Evolutionary conservation across 92 coral and sea anemone genomes (phyloP).

Genomic region (Palythoa caribaeorum): DNA sequence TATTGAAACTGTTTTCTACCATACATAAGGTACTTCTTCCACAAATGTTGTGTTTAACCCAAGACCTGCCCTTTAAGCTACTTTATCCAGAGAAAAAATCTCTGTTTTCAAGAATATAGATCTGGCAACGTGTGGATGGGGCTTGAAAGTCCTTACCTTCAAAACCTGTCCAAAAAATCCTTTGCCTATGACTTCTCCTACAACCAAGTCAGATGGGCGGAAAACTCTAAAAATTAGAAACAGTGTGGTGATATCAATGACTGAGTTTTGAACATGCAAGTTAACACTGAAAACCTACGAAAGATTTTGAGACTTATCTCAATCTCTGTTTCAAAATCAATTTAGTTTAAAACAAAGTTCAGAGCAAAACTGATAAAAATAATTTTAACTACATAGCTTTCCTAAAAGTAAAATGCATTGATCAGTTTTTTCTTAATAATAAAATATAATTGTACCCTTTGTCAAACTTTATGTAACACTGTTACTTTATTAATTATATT

Average conservation of each 20-base stretch:
- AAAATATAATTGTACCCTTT: too few species aligned
- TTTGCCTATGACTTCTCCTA: conserved; percentile 95
- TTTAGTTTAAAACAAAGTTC: background rate
- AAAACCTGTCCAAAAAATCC: conserved; percentile 99
- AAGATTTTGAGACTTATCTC: background rate
- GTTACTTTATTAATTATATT: background rate
- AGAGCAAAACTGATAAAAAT: background rate
- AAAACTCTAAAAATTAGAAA: conserved; percentile 72
- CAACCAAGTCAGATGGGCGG: conserved; percentile 87
- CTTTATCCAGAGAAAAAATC: too few species aligned
- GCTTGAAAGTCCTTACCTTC: conserved; percentile 64
- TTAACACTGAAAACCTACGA: background rate
- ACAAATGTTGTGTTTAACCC: too few species aligned
- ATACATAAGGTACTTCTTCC: too few species aligned
- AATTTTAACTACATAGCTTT: too few species aligned
- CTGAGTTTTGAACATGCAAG: background rate
- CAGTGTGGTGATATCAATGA: background rate
- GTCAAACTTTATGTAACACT: background rate
- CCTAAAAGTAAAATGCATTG: too few species aligned
- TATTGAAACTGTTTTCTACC: too few species aligned
- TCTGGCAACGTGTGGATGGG: background rate
- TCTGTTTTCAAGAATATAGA: too few species aligned
- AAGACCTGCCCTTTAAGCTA: too few species aligned
- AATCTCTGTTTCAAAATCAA: background rate
- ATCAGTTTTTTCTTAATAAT: too few species aligned